These are phyloP conservation scores for Callipepla squamata DNA, from an alignment of 2,113 vertebrate genomes.

Conservation along the genomic window DNA sequence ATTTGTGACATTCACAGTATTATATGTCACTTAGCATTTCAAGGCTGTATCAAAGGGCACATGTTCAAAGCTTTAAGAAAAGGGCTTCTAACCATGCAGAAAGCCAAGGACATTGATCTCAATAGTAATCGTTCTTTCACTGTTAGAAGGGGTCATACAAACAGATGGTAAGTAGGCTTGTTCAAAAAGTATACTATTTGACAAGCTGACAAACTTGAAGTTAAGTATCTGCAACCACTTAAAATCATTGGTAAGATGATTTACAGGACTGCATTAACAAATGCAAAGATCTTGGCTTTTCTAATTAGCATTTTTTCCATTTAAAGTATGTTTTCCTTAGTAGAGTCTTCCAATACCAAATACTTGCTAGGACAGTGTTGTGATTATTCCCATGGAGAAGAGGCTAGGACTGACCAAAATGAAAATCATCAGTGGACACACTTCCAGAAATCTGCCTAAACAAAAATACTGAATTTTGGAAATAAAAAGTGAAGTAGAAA, in stretches of 20 bases:
- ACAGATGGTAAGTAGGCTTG: not conserved
- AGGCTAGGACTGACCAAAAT: not conserved
- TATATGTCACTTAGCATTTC: not conserved
- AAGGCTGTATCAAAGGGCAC: not conserved
- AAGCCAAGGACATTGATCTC: not conserved
- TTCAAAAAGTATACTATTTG: not conserved
- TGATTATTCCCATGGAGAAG: not conserved
- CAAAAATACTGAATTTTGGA: not conserved
- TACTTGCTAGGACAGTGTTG: not conserved
- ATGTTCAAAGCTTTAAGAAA: not conserved
- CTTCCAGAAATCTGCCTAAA: constrained; percentile 18
- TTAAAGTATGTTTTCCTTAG: not conserved
- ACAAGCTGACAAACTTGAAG: not conserved
- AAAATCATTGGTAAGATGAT: not conserved
- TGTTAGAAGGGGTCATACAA: not conserved
- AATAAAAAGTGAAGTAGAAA: not conserved
- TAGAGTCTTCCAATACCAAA: not conserved
- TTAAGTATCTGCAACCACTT: not conserved
- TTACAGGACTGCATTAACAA: not conserved
- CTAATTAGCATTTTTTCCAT: not conserved
- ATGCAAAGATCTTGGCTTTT: not conserved
- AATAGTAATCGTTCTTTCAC: not conserved
- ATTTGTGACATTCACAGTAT: not conserved
- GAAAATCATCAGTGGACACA: not conserved
- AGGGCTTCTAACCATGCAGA: not conserved